Conservation (phyloP, 2,888 invertebrate species). For the Agrochola circellaris region DNA sequence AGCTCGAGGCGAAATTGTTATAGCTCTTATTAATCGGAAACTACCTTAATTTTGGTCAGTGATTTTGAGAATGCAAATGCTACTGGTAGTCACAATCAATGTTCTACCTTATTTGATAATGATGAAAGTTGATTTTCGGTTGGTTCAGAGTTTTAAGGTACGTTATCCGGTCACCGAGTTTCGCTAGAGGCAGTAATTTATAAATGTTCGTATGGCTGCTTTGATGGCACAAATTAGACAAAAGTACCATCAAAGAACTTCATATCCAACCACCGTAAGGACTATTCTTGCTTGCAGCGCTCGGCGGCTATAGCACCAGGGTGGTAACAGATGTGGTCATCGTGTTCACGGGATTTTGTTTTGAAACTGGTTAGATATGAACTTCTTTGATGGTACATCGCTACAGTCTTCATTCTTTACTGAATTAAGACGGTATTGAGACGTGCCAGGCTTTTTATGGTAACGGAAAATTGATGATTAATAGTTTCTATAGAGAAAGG, state of each 20-base stretch:
- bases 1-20: conserved; percentile 83
- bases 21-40: conserved; percentile 86
- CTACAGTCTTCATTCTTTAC: conserved; percentile 82
- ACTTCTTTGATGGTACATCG: no score
- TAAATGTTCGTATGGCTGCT: conserved; percentile 84
- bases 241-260: no score
- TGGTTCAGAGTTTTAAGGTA: conserved; percentile 67
- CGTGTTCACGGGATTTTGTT: no score
- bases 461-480: conserved; percentile 48
- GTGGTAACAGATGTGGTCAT: no score
- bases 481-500: conserved; percentile 14
- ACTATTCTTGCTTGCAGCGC: no score
- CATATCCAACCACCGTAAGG: no score
- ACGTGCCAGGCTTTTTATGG: conserved; percentile 61
- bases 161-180: conserved; percentile 86
- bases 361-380: no score
- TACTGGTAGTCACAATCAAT: conserved; percentile 45
- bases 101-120: conserved; percentile 55
- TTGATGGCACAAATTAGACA: conserved; percentile 87
- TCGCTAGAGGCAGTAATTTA: conserved; percentile 87
- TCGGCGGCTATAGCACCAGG: no score
- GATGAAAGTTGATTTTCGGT: conserved; percentile 59
- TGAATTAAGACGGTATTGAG: conserved; percentile 69
- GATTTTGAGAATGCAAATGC: conserved; percentile 87
- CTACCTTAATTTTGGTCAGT: conserved; percentile 88